Base-by-base conservation (phyloP, 2,113 vertebrate species). In the Bagarius yarrelli region DNA sequence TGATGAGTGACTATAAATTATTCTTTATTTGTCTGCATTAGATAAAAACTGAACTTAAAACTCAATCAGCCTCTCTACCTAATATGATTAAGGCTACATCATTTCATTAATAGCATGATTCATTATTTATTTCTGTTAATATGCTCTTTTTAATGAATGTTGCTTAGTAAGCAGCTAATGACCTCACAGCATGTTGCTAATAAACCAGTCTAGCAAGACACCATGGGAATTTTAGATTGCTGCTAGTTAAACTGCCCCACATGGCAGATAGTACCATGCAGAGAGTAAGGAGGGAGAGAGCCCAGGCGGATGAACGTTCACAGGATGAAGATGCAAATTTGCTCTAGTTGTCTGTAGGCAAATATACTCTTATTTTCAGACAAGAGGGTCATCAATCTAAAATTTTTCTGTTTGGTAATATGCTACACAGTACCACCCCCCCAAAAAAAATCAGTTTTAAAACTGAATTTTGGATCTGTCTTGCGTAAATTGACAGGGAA, bases 161-260 rank as follows among this genome's bases (percentile, higher is more conserved):
- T 70, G 73, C 60, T 79, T 80, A 21, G 60, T 75, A 34, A 77
- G 60, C 77, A 78, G 56, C 72, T 72, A 52, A 83, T 85, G 84
- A 76, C 80, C 77, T 85, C 71, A 64, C 63, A 76, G 81, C 21
- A 59, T 64, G 77, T 16, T 52, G 40, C 56, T 83, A 61, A 85
- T 83, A 82, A 85, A 80, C 57, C 72, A 66, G 64, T 27, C 18
- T 77, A 57, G 23, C 56, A 67, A 63, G 80, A 82, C 61, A 63
- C 63, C n/a, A 60, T 36, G 32, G 25, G 53, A 79, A 25, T 50
- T 79, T 82, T n/a, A 57, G 76, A 82, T 80, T 71, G 76, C 15
- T 30, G n/a, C 52, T 85, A 80, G 78, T 85, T 82, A 85, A 85
- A 80, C 61, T 13, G 44, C 66, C 70, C n/a, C 44, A 82, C 56